phyloP scores from a whole-genome alignment of 2,888 invertebrate genomes.

The Plutella xylostella region DNA sequence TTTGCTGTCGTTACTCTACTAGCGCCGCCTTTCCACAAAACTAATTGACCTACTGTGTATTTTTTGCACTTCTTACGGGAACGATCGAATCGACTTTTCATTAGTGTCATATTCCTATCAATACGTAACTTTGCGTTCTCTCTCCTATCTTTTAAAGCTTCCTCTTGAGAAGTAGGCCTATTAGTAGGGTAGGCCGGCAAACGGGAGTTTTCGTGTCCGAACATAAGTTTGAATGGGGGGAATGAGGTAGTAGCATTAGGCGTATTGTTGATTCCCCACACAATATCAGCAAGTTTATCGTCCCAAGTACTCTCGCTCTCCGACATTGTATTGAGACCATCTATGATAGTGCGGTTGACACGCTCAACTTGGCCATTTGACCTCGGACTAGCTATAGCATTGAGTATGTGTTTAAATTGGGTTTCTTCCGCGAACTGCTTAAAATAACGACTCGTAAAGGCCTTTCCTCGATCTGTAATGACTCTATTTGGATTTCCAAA shows the following conservation, averaged over 20 bases:
- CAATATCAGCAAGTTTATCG: not conserved
- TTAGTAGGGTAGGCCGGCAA: no score
- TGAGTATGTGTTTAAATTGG: not conserved
- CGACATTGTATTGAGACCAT: not conserved
- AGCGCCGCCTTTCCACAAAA: no score
- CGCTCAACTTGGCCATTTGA: not conserved
- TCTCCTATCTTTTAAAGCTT: no score
- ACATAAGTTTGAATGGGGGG: not conserved
- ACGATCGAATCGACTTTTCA: no score
- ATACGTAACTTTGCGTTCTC: no score
- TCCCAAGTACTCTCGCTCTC: not conserved
- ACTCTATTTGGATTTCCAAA: conserved; percentile 1
- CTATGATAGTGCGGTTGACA: not conserved
- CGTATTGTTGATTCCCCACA: not conserved
- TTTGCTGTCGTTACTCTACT: no score
- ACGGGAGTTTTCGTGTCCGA: no score
- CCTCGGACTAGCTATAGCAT: not conserved
- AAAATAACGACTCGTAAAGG: not conserved
- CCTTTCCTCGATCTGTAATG: conserved; percentile 1
- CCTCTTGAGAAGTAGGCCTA: no score
- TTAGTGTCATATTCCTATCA: no score
- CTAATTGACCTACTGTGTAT: no score
- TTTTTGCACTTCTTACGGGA: no score
- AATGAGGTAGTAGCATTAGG: not conserved
- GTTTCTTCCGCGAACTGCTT: not conserved